A percentile compares a stretch with the other conserved stretches of the same genome.
Evolutionary conservation across 1,140 invertebrate genomes (phyloP).

Genomic region (Pemphigus obesinymphae): DNA sequence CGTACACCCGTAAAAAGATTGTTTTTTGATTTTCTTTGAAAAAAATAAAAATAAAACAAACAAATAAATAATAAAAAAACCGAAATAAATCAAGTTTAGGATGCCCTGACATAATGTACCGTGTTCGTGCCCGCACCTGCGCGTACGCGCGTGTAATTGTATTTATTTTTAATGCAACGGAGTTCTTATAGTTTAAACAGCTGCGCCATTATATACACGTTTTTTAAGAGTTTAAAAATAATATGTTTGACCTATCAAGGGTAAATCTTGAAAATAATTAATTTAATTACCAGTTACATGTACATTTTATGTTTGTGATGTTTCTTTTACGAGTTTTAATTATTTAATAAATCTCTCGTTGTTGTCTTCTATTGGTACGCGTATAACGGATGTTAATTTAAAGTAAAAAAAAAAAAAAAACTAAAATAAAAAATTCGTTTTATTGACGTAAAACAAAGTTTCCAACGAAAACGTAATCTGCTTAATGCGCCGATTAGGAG

Average conservation of each 20-base stretch:
- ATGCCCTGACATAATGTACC: neutral
- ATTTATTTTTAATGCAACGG: conserved; percentile 27
- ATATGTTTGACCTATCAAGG: conserved; percentile 25
- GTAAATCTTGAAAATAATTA: conserved; percentile 29
- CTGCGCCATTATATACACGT: neutral
- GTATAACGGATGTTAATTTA: too few species aligned
- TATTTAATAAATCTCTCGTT: conserved; percentile 3
- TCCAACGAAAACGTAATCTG: too few species aligned
- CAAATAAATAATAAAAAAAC: too few species aligned
- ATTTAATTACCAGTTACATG: neutral
- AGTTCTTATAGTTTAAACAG: conserved; percentile 13
- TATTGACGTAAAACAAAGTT: too few species aligned
- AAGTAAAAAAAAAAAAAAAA: too few species aligned
- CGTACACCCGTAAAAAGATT: too few species aligned
- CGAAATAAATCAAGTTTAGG: neutral
- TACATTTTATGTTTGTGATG: neutral
- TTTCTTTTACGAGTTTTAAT: neutral
- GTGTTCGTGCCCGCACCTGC: neutral
- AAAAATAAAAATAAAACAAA: too few species aligned
- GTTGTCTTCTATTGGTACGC: too few species aligned
- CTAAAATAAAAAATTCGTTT: too few species aligned
- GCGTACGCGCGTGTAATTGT: neutral
- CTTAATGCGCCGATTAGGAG: too few species aligned
- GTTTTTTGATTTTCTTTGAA: too few species aligned
- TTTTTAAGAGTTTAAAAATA: conserved; percentile 26